phyloP scores from a whole-genome alignment of 30 jellyfish, hydroid and myxozoan genomes.

The Nemopilema nomurai region DNA sequence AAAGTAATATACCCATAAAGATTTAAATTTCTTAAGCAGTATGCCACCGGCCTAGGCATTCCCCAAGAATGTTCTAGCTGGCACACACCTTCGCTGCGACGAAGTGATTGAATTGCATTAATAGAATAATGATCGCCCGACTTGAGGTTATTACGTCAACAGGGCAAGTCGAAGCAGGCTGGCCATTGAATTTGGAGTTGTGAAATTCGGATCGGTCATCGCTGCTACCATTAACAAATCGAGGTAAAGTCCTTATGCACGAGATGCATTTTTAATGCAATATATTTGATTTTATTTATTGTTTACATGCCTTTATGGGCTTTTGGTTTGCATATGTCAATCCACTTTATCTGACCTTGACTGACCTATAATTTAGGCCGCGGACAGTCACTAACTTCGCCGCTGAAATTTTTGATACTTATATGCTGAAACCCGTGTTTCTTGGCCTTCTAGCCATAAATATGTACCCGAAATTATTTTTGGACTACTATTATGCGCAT shows the following conservation, averaged over 20 bases:
- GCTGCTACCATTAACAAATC: neutral
- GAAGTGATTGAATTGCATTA: slow-evolving; percentile 16
- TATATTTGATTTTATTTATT: too few relatives aligned
- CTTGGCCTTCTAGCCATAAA: neutral
- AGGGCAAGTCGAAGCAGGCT: slow-evolving; percentile 37
- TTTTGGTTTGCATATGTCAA: neutral
- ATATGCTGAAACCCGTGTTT: neutral
- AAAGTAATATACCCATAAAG: too few relatives aligned
- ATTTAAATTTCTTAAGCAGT: too few relatives aligned
- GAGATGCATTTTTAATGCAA: neutral
- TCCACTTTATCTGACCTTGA: neutral
- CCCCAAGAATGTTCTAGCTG: neutral
- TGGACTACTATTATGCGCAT: too few relatives aligned
- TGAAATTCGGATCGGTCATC: too few relatives aligned
- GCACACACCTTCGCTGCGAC: neutral
- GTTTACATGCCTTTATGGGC: neutral
- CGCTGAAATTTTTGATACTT: neutral
- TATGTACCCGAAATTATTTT: too few relatives aligned
- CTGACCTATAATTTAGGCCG: neutral
- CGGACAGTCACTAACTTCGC: neutral
- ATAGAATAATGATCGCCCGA: neutral
- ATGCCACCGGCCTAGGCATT: too few relatives aligned
- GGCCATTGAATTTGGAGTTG: too few relatives aligned
- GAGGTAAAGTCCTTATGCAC: neutral
- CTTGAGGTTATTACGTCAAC: neutral